Evolutionary conservation across 2,113 vertebrate species (phyloP).

Genomic region (Fregata magnificens): DNA sequence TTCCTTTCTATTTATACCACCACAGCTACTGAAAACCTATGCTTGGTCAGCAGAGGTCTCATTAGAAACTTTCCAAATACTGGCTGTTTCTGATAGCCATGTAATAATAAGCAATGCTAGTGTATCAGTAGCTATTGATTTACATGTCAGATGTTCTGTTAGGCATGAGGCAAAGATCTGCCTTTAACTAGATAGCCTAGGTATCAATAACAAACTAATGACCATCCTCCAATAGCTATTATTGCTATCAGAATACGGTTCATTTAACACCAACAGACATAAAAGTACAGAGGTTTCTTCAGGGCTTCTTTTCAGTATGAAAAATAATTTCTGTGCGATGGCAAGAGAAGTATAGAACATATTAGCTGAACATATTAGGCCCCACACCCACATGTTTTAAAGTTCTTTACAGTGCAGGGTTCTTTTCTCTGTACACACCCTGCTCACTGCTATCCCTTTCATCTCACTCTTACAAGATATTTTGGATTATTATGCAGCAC

Average conservation of each 20-base stretch:
- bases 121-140: background rate
- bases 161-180: background rate
- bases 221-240: background rate
- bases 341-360: background rate
- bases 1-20: background rate
- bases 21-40: background rate
- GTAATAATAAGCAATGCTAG: background rate
- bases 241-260: background rate
- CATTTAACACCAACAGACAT: background rate
- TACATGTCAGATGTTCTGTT: background rate
- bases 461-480: background rate
- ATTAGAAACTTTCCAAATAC: background rate
- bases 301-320: background rate
- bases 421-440: background rate
- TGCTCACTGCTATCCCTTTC: background rate
- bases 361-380: background rate
- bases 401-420: background rate
- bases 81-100: background rate
- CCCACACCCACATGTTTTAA: background rate
- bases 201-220: background rate
- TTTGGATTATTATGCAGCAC: background rate
- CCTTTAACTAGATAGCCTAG: background rate
- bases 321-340: background rate
- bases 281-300: background rate
- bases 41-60: background rate